Evolutionary conservation across 2,797 vertebrate genomes (phyloP).

Genomic region (Dipus sagitta): DNA sequence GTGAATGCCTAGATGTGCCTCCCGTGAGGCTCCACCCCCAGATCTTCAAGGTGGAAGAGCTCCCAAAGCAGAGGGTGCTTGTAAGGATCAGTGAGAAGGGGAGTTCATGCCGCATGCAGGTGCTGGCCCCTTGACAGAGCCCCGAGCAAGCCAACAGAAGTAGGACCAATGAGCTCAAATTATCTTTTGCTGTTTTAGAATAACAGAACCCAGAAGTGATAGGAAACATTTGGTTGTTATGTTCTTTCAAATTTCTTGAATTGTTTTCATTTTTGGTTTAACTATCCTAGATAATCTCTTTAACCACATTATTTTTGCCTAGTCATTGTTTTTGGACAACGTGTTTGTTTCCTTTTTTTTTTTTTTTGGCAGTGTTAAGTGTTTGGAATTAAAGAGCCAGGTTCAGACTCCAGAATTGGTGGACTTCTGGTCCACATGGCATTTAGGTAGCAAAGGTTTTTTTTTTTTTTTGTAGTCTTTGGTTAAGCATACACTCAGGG

Average conservation of each 20-base stretch:
- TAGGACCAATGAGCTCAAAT: background rate
- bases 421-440: background rate
- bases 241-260: conserved; percentile 67
- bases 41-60: background rate
- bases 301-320: conserved; percentile 81
- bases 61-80: background rate
- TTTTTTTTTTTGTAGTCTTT: background rate
- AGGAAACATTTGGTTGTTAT: conserved; percentile 27
- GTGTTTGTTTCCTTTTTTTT: background rate
- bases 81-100: background rate
- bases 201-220: conserved; percentile 43
- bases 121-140: accelerated
- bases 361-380: conserved; percentile 4
- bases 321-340: conserved; percentile 81
- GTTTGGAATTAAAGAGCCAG: conserved; percentile 43
- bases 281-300: conserved; percentile 66
- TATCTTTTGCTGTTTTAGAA: conserved; percentile 2
- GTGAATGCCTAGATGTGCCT: background rate
- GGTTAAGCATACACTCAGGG: too few relatives aligned
- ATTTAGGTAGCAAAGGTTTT: background rate
- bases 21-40: background rate
- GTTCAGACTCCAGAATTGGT: conserved; percentile 33
- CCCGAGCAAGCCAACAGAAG: background rate
- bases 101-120: accelerated
- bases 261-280: conserved; percentile 69